phyloP scores from a whole-genome alignment of 2,113 vertebrate species.

The Sardina pilchardus region DNA sequence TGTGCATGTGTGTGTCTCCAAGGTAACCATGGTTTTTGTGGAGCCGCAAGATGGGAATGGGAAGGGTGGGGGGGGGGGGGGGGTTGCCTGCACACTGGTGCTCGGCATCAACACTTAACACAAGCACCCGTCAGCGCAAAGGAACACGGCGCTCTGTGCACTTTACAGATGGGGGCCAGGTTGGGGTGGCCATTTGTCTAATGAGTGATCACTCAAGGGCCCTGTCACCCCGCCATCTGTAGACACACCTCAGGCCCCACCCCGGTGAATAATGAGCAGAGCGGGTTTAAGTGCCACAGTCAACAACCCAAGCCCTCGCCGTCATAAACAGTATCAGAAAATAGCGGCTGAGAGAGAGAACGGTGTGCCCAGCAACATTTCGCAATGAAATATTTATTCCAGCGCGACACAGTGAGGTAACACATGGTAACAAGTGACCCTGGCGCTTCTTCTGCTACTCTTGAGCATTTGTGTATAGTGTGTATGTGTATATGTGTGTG shows the following conservation, averaged over 20 bases:
- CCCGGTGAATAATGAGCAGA: neutral
- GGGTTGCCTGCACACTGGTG: conserved; percentile 56
- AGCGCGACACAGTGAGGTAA: neutral
- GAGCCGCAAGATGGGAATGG: neutral
- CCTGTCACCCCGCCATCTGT: conserved; percentile 62
- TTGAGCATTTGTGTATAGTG: no score
- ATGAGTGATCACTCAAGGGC: conserved; percentile 61
- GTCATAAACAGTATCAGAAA: neutral
- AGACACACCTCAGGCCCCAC: neutral
- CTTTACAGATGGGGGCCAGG: conserved; percentile 60
- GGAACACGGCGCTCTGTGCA: conserved; percentile 53
- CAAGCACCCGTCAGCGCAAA: conserved; percentile 58
- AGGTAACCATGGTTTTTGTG: neutral
- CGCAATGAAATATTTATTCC: neutral
- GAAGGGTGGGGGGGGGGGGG: no score
- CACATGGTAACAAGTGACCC: neutral
- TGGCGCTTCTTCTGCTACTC: neutral
- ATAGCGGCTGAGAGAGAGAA: neutral
- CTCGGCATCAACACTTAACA: conserved; percentile 66
- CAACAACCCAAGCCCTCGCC: neutral
- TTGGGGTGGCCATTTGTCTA: conserved; percentile 64
- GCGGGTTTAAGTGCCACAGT: neutral
- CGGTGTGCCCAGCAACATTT: neutral
- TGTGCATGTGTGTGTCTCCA: neutral
- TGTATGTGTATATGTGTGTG: no score